Base-by-base conservation (phyloP, 2,888 invertebrate genomes). In the Sphinx pinastri region DNA sequence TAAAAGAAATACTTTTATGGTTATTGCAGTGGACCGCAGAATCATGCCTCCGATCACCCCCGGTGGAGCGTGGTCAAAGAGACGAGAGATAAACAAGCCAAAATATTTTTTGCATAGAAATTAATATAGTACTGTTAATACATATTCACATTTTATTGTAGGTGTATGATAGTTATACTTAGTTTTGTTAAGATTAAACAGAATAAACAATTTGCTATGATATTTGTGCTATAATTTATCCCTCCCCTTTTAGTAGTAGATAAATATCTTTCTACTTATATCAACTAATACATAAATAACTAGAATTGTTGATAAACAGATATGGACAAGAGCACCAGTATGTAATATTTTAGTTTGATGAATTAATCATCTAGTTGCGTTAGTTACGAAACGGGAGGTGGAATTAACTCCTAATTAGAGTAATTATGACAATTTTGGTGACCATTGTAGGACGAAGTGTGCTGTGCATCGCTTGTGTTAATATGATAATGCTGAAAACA, bases 11-110 rank as follows among this genome's bases (percentile, higher is more conserved):
- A 52, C 57, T 66, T 3, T 66, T 68, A 60, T 55, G 68, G 68
- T 74, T 72, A 68, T 87, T 84, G 67, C 82, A 92, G 92, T 83
- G 70, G 84, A 88, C 73, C 86, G 88, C n/a, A 81, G 85, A 75
- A 74, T 88, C n/a, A 86, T 85, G 86, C 75, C 81, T 16, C 84
- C 84, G 1, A 76, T 87, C 11, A 75, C 77, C 0, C 87, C 89
- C 0, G 89, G 90, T n/a, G 82, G 84, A 13, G 77, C 84, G 12
- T 91, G 92, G 90, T 80, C 85, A 2, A 89, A 85, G 73, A 87
- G 87, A 72, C 81, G 88, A 76, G 82, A 84, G 45, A 45, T 79
- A 7, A 63, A 72, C 31, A 67, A 16, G n/a, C 51, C 67, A 5
- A 68, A 63, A 25, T 60, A 59, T 47, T 70, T 63, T 19, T 55